Base-by-base conservation (phyloP, 2,888 invertebrate genomes). In the Philereme vetulata region DNA sequence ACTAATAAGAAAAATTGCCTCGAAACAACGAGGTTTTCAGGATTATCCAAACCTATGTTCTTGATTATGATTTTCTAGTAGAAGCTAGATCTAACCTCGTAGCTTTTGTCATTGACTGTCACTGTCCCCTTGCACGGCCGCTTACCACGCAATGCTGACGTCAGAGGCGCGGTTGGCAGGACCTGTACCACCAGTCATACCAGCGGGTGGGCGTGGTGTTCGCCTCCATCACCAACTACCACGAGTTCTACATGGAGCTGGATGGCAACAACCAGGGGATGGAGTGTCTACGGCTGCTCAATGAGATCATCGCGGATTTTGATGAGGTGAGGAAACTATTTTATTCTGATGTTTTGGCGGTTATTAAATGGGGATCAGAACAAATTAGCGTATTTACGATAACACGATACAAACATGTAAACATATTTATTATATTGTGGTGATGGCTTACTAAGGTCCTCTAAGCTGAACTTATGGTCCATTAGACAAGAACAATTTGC, bases 241-340 rank as follows among this genome's bases (percentile, higher is more conserved):
- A 97, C 87, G 98, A 98, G 89, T 97, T 98, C 92, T 98, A 98
- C 89, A 97, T 96, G 82, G 98, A 98, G 92, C 93, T 98, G 68
- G 97, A 97, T 84, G 97, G 97, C 11, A 97, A 97, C 83, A 97
- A 97, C 88, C 97, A 97, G 88, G 97, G 97, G 1, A 95, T 97
- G 78, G 98, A 98, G 88, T 98, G 97, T 82, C 92, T 98, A 57
- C 88, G 97, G 63, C 93, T 98, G 65, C 93, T 98, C 8, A 98
- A 98, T 82, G 98, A 98, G 85, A 97, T 98, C 71, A 97, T 98
- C 56, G 97, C 97, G 0, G 98, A 98, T 88, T 98, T 98, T 91
- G 98, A 98, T 90, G 97, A 97, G 94, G 96, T 96, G 69, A 38
- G 38, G n/a, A 43, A 4, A 11, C 8, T 1, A 32, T 8, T 53